Conservation (phyloP, 1,140 invertebrate genomes). For the Drosophila pectinifera region DNA sequence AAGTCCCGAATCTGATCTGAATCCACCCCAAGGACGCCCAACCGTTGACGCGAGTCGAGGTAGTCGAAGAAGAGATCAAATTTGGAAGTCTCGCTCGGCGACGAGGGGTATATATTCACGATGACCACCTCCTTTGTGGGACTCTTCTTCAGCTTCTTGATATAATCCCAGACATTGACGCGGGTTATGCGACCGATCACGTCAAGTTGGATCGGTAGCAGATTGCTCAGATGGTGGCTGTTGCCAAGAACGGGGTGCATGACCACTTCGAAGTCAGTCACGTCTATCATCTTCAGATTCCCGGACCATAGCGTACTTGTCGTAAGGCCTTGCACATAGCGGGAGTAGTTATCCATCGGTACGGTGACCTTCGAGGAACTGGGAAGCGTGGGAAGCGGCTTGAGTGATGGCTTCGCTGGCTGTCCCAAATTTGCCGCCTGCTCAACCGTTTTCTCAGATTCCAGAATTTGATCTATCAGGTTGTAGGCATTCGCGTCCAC, state of each 20-base stretch:
- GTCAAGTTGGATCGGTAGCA: slow-evolving; percentile 92
- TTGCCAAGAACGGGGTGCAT: slow-evolving; percentile 90
- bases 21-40: slow-evolving; percentile 88
- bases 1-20: slow-evolving; percentile 96
- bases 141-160: slow-evolving; percentile 94
- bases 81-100: slow-evolving; percentile 92
- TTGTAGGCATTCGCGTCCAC: slow-evolving; percentile 42
- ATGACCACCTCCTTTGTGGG: slow-evolving; percentile 95
- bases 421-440: slow-evolving; percentile 73
- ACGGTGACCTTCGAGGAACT: slow-evolving; percentile 4
- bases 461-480: slow-evolving; percentile 81
- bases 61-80: slow-evolving; percentile 96
- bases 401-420: slow-evolving; percentile 36
- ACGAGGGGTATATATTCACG: slow-evolving; percentile 91
- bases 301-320: slow-evolving; percentile 91
- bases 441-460: slow-evolving; percentile 76
- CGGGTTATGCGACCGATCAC: slow-evolving; percentile 96
- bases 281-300: slow-evolving; percentile 95
- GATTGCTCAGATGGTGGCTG: slow-evolving; percentile 88
- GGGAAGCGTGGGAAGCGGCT: slow-evolving; percentile 10
- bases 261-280: slow-evolving; percentile 94
- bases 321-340: slow-evolving; percentile 62
- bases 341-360: slow-evolving; percentile 50
- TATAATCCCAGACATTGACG: slow-evolving; percentile 97
- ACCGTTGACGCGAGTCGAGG: slow-evolving; percentile 91